Evolutionary conservation across 2,113 vertebrate species (phyloP).

Genomic region (Pseudorectes ferrugineus): DNA sequence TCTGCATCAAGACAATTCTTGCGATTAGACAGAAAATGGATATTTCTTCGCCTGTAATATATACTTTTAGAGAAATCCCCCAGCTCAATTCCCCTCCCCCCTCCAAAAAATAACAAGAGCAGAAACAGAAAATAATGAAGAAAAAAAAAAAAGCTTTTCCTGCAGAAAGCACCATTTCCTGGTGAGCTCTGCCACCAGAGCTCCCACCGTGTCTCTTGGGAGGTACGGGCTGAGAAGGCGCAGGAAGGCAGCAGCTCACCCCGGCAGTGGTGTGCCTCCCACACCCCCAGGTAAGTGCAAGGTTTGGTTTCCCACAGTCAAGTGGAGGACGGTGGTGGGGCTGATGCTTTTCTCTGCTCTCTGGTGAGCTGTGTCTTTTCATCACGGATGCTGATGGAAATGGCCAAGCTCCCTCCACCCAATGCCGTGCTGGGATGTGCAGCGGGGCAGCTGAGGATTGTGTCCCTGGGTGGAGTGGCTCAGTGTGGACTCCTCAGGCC

Average conservation of each 20-base stretch:
- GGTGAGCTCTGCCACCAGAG: not conserved
- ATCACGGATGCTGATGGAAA: not conserved
- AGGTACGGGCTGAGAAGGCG: not conserved
- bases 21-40: not conserved
- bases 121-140: conserved; percentile 18
- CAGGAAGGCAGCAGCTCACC: not conserved
- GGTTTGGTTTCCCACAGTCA: not conserved
- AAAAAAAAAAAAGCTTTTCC: not conserved
- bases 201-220: not conserved
- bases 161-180: conserved; percentile 22
- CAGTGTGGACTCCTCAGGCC: not conserved
- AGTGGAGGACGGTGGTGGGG: not conserved
- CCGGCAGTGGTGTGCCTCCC: not conserved
- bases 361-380: not conserved
- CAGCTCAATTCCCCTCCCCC: not conserved
- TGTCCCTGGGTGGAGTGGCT: not conserved
- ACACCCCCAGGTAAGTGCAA: not conserved
- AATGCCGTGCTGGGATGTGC: accelerated
- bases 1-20: conserved; percentile 35
- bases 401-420: not conserved
- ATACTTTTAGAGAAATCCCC: not conserved
- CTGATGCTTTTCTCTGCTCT: not conserved
- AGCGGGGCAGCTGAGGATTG: not conserved
- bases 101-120: not conserved
- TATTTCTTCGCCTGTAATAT: not conserved